Evolutionary conservation across 2,113 vertebrate genomes (phyloP).

Genomic region (Mus spicilegus): DNA sequence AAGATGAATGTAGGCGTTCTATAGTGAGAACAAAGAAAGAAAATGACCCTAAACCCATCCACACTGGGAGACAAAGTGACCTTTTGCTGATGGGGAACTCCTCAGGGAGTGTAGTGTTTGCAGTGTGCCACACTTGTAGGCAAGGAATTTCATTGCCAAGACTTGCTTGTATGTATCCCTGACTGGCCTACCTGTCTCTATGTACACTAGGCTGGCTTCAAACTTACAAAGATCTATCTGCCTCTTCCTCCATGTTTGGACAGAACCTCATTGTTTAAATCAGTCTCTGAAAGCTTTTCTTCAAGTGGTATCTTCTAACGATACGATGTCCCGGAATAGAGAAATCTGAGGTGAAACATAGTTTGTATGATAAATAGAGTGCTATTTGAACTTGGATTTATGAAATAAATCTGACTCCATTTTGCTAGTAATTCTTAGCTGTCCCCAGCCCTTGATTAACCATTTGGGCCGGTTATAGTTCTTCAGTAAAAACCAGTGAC

Average conservation of each 20-base stretch:
- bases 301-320: neutral
- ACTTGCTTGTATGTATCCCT: neutral
- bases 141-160: neutral
- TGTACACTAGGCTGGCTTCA: neutral
- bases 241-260: neutral
- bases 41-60: neutral
- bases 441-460: neutral
- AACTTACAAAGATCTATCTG: neutral
- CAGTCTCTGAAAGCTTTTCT: neutral
- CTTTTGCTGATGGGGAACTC: neutral
- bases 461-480: neutral
- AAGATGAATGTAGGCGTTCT: neutral
- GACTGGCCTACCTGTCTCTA: neutral
- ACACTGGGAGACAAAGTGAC: neutral
- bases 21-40: neutral
- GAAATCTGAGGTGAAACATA: neutral
- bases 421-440: neutral
- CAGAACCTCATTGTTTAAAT: neutral
- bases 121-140: neutral
- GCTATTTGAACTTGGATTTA: neutral
- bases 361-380: neutral
- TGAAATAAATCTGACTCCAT: neutral
- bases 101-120: neutral
- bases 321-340: neutral
- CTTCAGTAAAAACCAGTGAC: neutral